Conservation (phyloP, 2,113 vertebrate species). For the Scopus umbretta region DNA sequence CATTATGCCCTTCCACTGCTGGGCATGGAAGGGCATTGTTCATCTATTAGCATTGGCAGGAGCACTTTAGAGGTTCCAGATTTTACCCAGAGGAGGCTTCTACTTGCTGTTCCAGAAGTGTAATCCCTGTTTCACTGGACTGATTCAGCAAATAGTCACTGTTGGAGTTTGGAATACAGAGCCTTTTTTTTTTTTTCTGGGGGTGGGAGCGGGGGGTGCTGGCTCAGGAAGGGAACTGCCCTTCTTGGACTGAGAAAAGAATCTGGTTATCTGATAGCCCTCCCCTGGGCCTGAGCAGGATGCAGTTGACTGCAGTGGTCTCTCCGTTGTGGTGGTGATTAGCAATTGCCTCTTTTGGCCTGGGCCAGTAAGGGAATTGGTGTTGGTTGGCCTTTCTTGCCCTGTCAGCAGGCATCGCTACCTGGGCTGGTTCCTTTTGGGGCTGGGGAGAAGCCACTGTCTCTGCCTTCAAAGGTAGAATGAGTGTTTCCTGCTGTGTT, state of each 20-base stretch:
- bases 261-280: not conserved
- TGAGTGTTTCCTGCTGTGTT: not conserved
- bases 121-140: not conserved
- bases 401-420: not conserved
- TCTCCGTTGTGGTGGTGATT: not conserved
- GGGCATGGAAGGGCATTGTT: slow-evolving; percentile 47
- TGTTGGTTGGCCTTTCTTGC: slow-evolving; percentile 15
- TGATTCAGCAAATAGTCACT: not conserved
- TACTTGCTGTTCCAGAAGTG: not conserved
- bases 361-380: not conserved
- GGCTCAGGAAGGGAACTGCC: slow-evolving; percentile 8
- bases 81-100: not conserved
- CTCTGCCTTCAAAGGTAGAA: not conserved
- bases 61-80: slow-evolving; percentile 50
- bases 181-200: not conserved
- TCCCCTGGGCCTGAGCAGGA: not conserved
- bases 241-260: slow-evolving; percentile 7
- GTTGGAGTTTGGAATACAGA: not conserved
- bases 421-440: not conserved
- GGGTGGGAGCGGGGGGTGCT: too few relatives aligned
- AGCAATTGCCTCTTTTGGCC: not conserved
- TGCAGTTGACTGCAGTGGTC: not conserved
- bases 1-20: slow-evolving; percentile 37
- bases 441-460: not conserved
- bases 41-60: slow-evolving; percentile 19